phyloP scores from a whole-genome alignment of 2,113 vertebrate species.

The Heterocephalus glaber region DNA sequence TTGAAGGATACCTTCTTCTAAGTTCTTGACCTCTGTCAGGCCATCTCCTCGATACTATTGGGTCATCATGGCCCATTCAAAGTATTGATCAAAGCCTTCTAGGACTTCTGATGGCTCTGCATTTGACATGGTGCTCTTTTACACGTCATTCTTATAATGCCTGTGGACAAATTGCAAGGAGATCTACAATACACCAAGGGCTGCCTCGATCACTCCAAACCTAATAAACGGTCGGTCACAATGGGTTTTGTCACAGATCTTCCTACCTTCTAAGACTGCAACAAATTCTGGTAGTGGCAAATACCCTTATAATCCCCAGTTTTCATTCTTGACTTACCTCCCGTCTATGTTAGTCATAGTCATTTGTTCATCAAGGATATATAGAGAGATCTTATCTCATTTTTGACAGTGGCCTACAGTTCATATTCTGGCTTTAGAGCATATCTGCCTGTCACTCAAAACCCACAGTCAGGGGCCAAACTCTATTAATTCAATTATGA shows the following conservation, averaged over 20 bases:
- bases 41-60: background rate
- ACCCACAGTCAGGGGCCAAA: background rate
- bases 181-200: background rate
- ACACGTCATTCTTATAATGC: background rate
- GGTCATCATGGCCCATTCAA: background rate
- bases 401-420: background rate
- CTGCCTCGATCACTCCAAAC: background rate
- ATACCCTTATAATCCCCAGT: background rate
- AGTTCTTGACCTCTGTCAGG: background rate
- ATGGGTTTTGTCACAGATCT: background rate
- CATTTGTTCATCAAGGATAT: background rate
- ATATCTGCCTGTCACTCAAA: no score
- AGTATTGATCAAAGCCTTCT: background rate
- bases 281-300: background rate
- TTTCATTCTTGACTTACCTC: background rate
- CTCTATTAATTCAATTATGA: background rate
- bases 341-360: background rate
- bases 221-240: background rate
- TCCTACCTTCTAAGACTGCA: background rate
- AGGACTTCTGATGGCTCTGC: background rate
- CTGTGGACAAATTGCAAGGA: background rate
- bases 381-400: background rate
- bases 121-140: background rate
- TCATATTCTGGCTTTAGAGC: background rate
- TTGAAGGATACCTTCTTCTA: background rate